A percentile compares a stretch with the other conserved stretches of the same genome.
Conservation (phyloP, 1,140 invertebrate genomes). For the Himalopsyche phryganea region DNA sequence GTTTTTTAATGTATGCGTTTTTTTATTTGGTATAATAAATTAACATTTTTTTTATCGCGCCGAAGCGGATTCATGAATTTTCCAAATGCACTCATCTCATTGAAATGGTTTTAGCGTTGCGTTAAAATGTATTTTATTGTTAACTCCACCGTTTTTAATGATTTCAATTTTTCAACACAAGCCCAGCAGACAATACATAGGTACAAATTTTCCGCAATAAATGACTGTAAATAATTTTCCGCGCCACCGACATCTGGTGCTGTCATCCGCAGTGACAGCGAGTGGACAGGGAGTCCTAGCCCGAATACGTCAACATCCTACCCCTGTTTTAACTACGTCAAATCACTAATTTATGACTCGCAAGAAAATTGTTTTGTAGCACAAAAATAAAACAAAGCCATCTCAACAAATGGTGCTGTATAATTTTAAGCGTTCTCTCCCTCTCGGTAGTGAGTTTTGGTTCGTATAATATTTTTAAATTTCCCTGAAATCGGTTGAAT, state of each 20-base stretch:
- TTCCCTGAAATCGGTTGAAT: too few species aligned
- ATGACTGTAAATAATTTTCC: constrained; percentile 31
- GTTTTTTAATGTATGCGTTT: background rate
- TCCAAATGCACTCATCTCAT: constrained; percentile 3
- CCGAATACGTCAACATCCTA: constrained; percentile 12
- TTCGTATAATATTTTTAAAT: too few species aligned
- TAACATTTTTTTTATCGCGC: background rate
- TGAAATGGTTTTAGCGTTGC: constrained; percentile 14
- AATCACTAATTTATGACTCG: background rate
- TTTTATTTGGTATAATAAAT: constrained; percentile 1
- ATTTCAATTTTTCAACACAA: constrained; percentile 30
- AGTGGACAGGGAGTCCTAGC: constrained; percentile 8
- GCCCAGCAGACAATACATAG: background rate
- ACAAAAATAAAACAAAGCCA: too few species aligned
- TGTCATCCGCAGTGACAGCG: constrained; percentile 19
- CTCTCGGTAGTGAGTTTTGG: too few species aligned
- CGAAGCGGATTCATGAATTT: constrained; percentile 9
- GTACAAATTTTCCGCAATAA: constrained; percentile 25
- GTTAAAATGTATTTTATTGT: constrained; percentile 24
- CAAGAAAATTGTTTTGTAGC: too few species aligned
- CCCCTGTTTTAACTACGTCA: constrained; percentile 13
- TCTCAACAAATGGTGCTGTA: too few species aligned
- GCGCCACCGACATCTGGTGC: constrained; percentile 20
- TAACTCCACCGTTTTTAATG: constrained; percentile 21
- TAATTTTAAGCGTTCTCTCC: too few species aligned